These are phyloP conservation scores for Mastomys natalensis DNA, from an alignment of 2,113 vertebrate species.

Conservation along the genomic window DNA sequence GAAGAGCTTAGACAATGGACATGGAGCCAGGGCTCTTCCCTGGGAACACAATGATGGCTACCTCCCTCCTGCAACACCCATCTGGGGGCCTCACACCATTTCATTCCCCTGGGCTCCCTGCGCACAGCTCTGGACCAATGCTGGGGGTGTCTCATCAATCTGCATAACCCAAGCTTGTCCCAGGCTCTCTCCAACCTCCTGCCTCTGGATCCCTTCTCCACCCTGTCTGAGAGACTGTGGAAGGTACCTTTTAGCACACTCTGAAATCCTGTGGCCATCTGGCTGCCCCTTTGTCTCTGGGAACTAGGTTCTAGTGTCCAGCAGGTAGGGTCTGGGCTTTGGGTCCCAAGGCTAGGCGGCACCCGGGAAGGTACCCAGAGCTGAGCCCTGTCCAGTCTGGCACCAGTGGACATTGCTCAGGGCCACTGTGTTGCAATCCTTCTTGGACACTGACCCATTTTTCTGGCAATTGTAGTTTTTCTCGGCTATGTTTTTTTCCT, in stretches of 20 bases:
- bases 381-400: background rate
- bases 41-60: fast-evolving
- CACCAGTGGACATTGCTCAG: background rate
- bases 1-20: fast-evolving
- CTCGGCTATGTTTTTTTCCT: constrained; percentile 68
- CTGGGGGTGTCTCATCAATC: background rate
- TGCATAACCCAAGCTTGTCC: fast-evolving
- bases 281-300: background rate
- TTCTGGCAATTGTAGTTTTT: constrained; percentile 72
- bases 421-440: constrained; percentile 60
- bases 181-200: background rate
- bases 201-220: too few species aligned
- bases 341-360: background rate
- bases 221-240: background rate
- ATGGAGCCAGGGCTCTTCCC: background rate
- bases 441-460: constrained; percentile 63
- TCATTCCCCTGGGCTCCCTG: background rate
- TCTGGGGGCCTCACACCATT: fast-evolving
- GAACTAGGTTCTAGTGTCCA: background rate
- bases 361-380: background rate
- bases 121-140: background rate
- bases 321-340: background rate
- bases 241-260: background rate
- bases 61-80: background rate
- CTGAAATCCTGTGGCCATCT: background rate